Evolutionary conservation across 2,797 vertebrate species (phyloP), one percentile per base, ranked within the genome.

Genomic region (Nannoperca obscura): DNA sequence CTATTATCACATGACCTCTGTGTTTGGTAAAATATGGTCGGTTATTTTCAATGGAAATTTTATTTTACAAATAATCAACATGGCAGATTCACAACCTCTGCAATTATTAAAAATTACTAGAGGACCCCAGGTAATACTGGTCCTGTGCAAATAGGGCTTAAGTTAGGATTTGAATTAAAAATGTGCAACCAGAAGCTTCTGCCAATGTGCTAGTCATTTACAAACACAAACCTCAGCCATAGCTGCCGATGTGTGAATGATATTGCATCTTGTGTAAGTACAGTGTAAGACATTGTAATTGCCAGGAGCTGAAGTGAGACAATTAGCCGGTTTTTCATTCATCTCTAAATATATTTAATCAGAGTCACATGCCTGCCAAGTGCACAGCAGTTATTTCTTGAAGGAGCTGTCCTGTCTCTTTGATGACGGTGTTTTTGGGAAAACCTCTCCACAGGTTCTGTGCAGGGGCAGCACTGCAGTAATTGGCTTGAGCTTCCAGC

Each of bases 401-500:
- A 59, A 85, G 17, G 27, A 40, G 22, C 54, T 4, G 17, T 71
- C 20, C 42, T 3, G 24, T 63, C 42, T 50, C 75, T 78, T 55
- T 65, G 38, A 63, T 46, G 59, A 73, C 61, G 4, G 55, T 86
- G 79, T 86, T 87, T 83, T 70, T 49, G 34, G 46, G 19, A 34
- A 73, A 72, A 73, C 74, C 58, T 80, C 78, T 82, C 71, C 84
- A 66, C 63, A 66, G 32, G 4, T 86, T 66, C 74, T 44, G 27
- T 60, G 52, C 42, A 50, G 46, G 42, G 42, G 27, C 46, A 74
- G 47, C 0, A 0, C 24, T 0, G 13, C 22, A 32, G 22, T 89
- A 88, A 88, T 72, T 88, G 77, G 27, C 71, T 75, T 44, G 57
- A 40, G 20, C 42, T 64, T 53, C 40, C 68, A 55, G 75, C 65